Conservation (phyloP, 2,888 invertebrate species). For the Drosophila fungiperda region DNA sequence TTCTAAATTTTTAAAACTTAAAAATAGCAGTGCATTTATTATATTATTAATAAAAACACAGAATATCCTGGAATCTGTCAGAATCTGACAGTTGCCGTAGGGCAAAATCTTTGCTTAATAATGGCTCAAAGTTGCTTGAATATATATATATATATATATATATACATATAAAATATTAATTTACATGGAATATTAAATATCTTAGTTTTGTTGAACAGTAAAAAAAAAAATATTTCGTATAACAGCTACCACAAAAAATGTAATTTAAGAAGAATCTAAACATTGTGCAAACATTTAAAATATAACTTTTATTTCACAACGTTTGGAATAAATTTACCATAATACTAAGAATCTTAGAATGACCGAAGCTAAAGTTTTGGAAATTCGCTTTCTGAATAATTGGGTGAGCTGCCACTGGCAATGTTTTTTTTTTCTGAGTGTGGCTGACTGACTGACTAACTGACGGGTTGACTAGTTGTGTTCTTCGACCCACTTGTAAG, state of each 20-base stretch:
- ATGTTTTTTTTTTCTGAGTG: conserved; percentile 5
- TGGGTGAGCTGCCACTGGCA: neutral
- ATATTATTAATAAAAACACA: neutral
- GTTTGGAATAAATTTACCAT: neutral
- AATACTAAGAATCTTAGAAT: neutral
- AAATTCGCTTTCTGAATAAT: neutral
- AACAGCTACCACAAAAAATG: no score
- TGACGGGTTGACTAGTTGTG: conserved; percentile 12
- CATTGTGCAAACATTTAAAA: neutral
- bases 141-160: neutral
- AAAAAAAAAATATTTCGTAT: no score
- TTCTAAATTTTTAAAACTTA: neutral
- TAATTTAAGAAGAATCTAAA: neutral
- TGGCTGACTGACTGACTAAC: neutral
- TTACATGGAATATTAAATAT: neutral
- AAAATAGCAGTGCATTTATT: accelerated
- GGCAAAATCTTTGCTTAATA: no score
- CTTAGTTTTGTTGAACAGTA: neutral
- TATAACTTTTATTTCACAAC: neutral
- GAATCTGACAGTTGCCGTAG: no score
- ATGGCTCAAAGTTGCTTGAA: no score
- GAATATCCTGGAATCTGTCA: neutral
- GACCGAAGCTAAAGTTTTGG: neutral
- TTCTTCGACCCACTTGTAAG: conserved; percentile 71
- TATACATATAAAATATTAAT: neutral